Base-by-base conservation (phyloP, 2,797 vertebrate species). In the Euphonia xanthogaster region DNA sequence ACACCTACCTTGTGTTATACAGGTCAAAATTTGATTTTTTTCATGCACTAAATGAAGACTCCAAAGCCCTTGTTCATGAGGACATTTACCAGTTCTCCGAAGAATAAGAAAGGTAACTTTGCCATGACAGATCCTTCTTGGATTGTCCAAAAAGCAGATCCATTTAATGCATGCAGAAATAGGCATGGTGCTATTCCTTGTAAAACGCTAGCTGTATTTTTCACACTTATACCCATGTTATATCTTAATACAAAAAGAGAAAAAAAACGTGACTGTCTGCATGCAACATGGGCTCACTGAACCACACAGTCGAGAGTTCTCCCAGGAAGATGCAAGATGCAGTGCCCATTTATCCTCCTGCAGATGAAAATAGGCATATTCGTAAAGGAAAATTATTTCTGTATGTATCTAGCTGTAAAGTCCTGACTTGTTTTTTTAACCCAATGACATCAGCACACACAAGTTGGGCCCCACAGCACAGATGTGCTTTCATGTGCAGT, bases 401-500 rank as follows among this genome's bases (percentile, higher is more conserved):
- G 21, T 47, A 85, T 94, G 85, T 75, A 70, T 88, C 73, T 90
- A 82, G 67, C 82, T 93, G 72, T 76, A 53, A 94, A 96, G 62
- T 58, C 48, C 37, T 55, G 68, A 93, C 40, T 86, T 91, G 81
- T 61, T 62, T 72, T 58, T 93, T 75, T 62, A 92, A 77, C 40
- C 45, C 58, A 53, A 68, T 96, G 88, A 95, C 84, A 94, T 96
- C 79, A 86, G 53, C 40, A 76, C 33, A 42, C 60, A 75, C 51
- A 87, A 75, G 71, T 33, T 5, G 74, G 86, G 93, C 74, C 77
- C 30, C 57, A 33, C 58, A 51, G 88, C 81, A 86, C 95, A 97
- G 93, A 96, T 96, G 82, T 93, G 75, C 91, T 97, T 92, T 97
- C 92, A 91, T 97, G 89, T 96, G 91, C 76, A 71, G 54, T 94